phyloP scores from a whole-genome alignment of 35 echinoderm and acorn worm genomes.

The Ophiothrix spiculata region DNA sequence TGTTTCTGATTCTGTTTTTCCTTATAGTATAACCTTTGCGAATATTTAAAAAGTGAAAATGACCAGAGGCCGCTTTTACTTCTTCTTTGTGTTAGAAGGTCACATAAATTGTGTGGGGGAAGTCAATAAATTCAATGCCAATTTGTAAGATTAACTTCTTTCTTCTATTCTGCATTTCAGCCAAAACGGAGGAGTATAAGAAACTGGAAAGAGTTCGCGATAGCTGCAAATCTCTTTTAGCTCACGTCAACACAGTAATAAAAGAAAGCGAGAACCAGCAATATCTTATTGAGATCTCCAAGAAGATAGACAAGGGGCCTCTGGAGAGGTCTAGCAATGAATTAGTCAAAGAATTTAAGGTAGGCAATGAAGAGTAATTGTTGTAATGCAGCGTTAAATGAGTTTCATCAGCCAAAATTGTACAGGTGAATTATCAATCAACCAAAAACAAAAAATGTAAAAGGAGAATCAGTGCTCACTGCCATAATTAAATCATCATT shows the following conservation, averaged over 20 bases:
- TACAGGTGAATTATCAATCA: too few relatives aligned
- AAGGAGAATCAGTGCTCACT: too few relatives aligned
- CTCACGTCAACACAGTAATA: constrained; percentile 78
- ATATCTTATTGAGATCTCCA: constrained; percentile 45
- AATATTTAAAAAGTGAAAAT: neutral
- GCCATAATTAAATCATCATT: too few relatives aligned
- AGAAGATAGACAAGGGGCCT: constrained; percentile 62
- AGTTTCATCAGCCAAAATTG: too few relatives aligned
- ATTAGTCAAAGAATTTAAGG: constrained; percentile 56
- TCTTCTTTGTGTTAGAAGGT: neutral
- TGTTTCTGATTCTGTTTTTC: too few relatives aligned
- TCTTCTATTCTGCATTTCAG: constrained; percentile 24
- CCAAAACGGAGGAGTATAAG: constrained; percentile 51
- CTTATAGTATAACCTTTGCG: too few relatives aligned
- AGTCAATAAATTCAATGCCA: neutral
- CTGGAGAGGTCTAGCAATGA: constrained; percentile 67
- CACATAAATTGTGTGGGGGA: neutral
- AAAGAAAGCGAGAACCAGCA: constrained; percentile 75
- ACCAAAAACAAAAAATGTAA: too few relatives aligned
- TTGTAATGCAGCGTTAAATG: too few relatives aligned
- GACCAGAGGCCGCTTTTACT: neutral
- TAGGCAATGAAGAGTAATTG: too few relatives aligned
- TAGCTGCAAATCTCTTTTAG: constrained; percentile 60
- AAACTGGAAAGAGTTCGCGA: constrained; percentile 37
- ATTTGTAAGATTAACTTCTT: neutral